Conservation (phyloP, 1,140 invertebrate species). For the Gonioctena quinquepunctata region DNA sequence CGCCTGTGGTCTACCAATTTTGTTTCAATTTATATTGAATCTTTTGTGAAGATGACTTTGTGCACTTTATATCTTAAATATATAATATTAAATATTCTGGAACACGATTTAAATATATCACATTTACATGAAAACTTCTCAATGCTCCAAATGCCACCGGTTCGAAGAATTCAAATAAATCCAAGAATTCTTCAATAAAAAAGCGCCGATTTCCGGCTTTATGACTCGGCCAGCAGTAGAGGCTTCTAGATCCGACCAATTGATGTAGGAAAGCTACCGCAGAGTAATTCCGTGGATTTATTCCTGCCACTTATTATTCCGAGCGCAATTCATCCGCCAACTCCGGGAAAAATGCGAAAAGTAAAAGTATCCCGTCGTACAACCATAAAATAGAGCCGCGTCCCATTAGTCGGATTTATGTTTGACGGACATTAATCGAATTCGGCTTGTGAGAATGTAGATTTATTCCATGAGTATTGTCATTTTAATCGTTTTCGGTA, state of each 20-base stretch:
- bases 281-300: constrained; percentile 30
- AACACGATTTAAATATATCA: too few species aligned
- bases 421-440: constrained; percentile 4
- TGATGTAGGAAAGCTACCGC: constrained; percentile 21
- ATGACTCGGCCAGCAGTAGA: not conserved
- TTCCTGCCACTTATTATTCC: constrained; percentile 29
- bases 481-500: not conserved
- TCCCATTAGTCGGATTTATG: not conserved
- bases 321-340: constrained; percentile 15
- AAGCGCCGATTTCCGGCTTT: too few species aligned
- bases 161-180: too few species aligned
- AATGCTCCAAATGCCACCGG: too few species aligned
- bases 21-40: too few species aligned
- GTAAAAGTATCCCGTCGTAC: not conserved
- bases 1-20: too few species aligned
- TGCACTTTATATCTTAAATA: too few species aligned
- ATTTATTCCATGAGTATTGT: not conserved
- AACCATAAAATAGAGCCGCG: not conserved
- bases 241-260: constrained; percentile 7
- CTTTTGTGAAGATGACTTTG: too few species aligned
- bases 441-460: not conserved
- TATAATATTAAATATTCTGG: too few species aligned
- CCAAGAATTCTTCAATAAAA: too few species aligned
- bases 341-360: not conserved
- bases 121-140: too few species aligned